Conservation (phyloP, 2,888 invertebrate genomes). For the Drosophila pseudotalamancana region DNA sequence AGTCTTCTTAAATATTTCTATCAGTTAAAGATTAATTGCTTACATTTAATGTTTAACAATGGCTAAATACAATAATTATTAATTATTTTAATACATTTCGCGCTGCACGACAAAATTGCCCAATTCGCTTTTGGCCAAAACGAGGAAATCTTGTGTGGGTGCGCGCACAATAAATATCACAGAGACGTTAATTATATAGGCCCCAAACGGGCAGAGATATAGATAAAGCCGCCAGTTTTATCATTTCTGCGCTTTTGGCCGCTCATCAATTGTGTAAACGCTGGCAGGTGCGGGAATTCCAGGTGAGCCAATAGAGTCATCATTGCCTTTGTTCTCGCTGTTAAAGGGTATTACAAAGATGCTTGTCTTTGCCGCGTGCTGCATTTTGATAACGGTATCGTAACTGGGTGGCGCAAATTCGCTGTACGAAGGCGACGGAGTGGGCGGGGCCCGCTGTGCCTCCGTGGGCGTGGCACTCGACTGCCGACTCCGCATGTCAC, state of each 20-base stretch:
- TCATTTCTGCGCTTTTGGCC: constrained; percentile 67
- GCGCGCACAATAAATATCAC: constrained; percentile 65
- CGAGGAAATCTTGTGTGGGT: constrained; percentile 29
- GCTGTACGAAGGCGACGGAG: constrained; percentile 83
- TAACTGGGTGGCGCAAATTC: constrained; percentile 84
- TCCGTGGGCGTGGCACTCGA: constrained; percentile 52
- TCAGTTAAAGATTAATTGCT: constrained; percentile 36
- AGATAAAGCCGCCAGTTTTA: background rate
- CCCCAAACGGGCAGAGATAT: background rate
- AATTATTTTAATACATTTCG: constrained; percentile 41
- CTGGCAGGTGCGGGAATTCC: constrained; percentile 40
- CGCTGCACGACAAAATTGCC: constrained; percentile 47
- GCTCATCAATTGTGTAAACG: constrained; percentile 80
- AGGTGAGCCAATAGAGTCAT: constrained; percentile 25
- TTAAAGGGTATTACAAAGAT: constrained; percentile 82
- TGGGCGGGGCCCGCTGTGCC: constrained; percentile 75
- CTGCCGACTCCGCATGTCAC: constrained; percentile 48
- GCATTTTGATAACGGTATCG: constrained; percentile 82
- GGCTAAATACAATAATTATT: constrained; percentile 30
- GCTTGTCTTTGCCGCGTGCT: constrained; percentile 71
- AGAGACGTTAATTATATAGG: constrained; percentile 41
- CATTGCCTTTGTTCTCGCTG: constrained; percentile 39
- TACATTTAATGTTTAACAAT: constrained; percentile 17
- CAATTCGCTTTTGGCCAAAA: constrained; percentile 19
- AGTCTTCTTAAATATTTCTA: constrained; percentile 49